Conservation (phyloP, 2,888 invertebrate genomes). For the Leuctra nigra region DNA sequence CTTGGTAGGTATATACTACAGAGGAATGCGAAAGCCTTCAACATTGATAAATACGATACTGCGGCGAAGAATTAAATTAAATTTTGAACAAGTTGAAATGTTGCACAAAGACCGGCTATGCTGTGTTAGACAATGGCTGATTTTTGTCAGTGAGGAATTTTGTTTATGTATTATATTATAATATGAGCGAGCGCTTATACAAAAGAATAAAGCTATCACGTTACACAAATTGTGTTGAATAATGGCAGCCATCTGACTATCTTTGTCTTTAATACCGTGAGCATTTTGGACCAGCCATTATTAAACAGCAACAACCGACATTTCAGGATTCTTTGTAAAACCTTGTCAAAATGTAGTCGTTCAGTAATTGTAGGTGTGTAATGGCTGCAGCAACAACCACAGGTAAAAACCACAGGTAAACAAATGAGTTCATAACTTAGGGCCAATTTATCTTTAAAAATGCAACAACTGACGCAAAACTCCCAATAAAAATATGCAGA, state of each 20-base stretch:
- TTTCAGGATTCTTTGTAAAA: too few species aligned
- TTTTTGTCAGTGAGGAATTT: constrained; percentile 16
- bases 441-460: too few species aligned
- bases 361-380: too few species aligned
- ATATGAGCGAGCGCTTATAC: too few species aligned
- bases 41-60: constrained; percentile 23
- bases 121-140: constrained; percentile 14
- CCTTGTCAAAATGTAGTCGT: too few species aligned
- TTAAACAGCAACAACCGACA: too few species aligned
- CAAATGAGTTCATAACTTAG: too few species aligned
- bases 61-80: constrained; percentile 21
- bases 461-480: too few species aligned
- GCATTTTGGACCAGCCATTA: not conserved
- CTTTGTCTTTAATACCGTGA: not conserved
- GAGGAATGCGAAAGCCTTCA: constrained; percentile 15
- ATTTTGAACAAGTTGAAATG: constrained; percentile 22
- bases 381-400: too few species aligned
- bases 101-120: constrained; percentile 15
- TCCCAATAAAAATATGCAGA: too few species aligned
- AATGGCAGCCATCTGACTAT: constrained; percentile 14
- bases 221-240: constrained; percentile 10
- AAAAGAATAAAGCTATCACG: constrained; percentile 11
- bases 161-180: constrained; percentile 16
- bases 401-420: too few species aligned
- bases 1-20: not conserved